Evolutionary conservation across 2,113 vertebrate species (phyloP).

Genomic region (Gopherus flavomarginatus): DNA sequence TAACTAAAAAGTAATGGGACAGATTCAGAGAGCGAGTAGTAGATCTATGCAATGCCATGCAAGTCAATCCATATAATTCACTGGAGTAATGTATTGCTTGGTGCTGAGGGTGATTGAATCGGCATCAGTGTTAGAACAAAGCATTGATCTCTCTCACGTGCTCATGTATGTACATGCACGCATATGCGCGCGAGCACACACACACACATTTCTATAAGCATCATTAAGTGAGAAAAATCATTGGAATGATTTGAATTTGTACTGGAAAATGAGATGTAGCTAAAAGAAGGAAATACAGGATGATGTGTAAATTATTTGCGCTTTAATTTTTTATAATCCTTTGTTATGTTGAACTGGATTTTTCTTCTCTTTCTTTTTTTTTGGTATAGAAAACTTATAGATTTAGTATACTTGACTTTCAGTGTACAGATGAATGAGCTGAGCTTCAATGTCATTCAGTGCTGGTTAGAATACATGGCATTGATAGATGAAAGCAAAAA

Average conservation of each 20-base stretch:
- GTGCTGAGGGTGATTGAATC: background rate
- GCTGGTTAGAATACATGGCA: conserved; percentile 35
- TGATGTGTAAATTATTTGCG: background rate
- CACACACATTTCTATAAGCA: background rate
- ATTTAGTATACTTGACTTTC: background rate
- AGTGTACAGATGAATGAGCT: background rate
- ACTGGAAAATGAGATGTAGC: background rate
- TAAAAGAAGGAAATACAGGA: background rate
- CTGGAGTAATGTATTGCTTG: background rate
- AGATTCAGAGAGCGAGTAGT: background rate
- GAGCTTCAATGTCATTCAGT: conserved; percentile 35
- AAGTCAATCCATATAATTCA: background rate
- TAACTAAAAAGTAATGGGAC: background rate
- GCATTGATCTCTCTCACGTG: background rate
- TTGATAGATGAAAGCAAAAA: conserved; percentile 68
- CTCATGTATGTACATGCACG: background rate
- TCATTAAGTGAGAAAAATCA: background rate
- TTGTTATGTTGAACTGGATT: background rate
- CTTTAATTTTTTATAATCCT: background rate
- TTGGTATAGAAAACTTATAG: background rate
- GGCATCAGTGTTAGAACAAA: background rate
- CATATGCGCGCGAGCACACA: rapidly evolving
- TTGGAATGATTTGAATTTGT: background rate
- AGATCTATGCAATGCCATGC: background rate
- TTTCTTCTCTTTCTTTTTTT: background rate